phyloP scores from a whole-genome alignment of 2,888 invertebrate genomes.

The Philopedon plagiatum region DNA sequence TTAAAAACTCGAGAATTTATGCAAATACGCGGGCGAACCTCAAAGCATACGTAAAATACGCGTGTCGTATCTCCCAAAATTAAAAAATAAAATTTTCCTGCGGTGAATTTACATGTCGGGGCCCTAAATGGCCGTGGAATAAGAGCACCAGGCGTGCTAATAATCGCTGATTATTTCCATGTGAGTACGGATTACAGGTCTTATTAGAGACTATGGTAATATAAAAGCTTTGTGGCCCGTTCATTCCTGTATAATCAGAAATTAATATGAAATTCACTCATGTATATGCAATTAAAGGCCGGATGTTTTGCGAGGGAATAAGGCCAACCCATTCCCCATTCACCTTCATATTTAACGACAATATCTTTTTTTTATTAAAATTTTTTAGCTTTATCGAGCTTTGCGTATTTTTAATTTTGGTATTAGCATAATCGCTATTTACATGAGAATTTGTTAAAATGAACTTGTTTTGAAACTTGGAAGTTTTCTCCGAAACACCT shows the following conservation, averaged over 20 bases:
- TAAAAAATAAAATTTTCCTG: constrained; percentile 48
- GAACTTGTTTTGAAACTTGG: too few species aligned
- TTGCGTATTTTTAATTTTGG: constrained; percentile 2
- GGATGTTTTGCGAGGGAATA: constrained; percentile 65
- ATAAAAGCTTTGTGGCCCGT: constrained; percentile 70
- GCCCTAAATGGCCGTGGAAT: constrained; percentile 21
- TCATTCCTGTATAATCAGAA: constrained; percentile 70
- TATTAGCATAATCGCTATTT: not conserved
- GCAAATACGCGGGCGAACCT: constrained; percentile 11
- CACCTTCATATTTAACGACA: constrained; percentile 17
- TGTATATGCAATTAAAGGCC: constrained; percentile 69
- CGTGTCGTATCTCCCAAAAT: constrained; percentile 42
- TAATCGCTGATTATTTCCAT: constrained; percentile 67
- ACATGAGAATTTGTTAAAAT: too few species aligned
- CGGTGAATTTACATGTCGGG: constrained; percentile 40
- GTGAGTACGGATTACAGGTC: constrained; percentile 69
- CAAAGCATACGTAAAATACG: constrained; percentile 20
- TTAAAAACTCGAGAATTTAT: constrained; percentile 23
- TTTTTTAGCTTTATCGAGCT: not conserved
- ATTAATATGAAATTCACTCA: constrained; percentile 71
- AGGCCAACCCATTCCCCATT: constrained; percentile 18
- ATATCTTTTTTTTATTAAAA: constrained; percentile 32
- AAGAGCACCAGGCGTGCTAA: constrained; percentile 44
- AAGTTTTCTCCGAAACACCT: too few species aligned
- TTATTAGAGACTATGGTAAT: constrained; percentile 68